Conservation (phyloP, 2,797 vertebrate species). For the Danio tinwini region DNA sequence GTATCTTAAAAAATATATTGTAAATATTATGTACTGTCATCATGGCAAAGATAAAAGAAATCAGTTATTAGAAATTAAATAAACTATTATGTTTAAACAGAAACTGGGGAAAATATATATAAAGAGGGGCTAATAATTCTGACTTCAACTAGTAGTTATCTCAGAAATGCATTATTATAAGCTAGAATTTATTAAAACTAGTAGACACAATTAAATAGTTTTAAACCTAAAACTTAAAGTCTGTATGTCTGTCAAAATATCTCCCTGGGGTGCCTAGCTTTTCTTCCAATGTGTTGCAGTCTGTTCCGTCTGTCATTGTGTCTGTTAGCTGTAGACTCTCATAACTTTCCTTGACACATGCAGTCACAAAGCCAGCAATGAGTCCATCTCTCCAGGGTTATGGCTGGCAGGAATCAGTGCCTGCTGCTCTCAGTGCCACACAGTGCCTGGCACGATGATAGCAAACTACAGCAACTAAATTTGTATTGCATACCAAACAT, state of each 20-base stretch:
- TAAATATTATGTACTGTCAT: too few species aligned
- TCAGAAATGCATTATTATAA: not conserved
- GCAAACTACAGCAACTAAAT: conserved; percentile 19
- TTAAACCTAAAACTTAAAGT: conserved; percentile 41
- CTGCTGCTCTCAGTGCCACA: conserved; percentile 53
- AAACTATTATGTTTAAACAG: too few species aligned
- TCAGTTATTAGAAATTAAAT: too few species aligned
- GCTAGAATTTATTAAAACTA: conserved; percentile 4
- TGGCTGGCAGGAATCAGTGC: conserved; percentile 54
- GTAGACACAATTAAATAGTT: not conserved
- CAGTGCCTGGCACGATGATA: conserved; percentile 26
- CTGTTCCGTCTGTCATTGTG: conserved; percentile 84
- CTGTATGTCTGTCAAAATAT: conserved; percentile 62
- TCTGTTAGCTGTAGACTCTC: conserved; percentile 80
- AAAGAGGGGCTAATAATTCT: too few species aligned
- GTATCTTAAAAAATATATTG: too few species aligned
- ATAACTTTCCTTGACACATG: conserved; percentile 74
- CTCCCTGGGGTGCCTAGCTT: conserved; percentile 79
- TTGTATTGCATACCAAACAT: not conserved
- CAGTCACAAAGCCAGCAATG: conserved; percentile 72
- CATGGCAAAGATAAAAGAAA: too few species aligned
- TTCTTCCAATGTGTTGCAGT: conserved; percentile 84
- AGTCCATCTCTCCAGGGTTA: conserved; percentile 77
- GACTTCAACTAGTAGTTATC: conserved; percentile 2
- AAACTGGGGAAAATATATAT: too few species aligned